Evolutionary conservation across 1,140 invertebrate genomes (phyloP).

Genomic region (Choristoneura fumiferana): DNA sequence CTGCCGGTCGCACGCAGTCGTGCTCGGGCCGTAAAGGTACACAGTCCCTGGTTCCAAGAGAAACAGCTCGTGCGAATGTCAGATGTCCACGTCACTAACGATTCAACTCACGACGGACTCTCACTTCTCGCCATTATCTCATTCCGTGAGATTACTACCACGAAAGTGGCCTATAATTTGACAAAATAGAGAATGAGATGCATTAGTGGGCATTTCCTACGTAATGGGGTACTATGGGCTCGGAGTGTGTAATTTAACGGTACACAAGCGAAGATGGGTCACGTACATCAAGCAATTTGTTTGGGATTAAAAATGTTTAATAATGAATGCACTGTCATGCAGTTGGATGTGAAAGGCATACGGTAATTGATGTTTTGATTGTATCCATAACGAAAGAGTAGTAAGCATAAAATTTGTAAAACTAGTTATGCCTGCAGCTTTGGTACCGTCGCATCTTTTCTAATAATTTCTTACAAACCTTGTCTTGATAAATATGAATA

Average conservation of each 20-base stretch:
- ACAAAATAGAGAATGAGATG: constrained; percentile 75
- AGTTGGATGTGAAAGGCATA: neutral
- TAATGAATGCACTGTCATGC: constrained; percentile 5
- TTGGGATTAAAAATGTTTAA: constrained; percentile 19
- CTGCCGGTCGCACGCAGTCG: too few relatives aligned
- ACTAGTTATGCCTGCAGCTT: too few relatives aligned
- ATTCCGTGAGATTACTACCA: constrained; percentile 58
- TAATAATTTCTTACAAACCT: too few relatives aligned
- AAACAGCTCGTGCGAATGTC: constrained; percentile 36
- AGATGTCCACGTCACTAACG: constrained; percentile 41
- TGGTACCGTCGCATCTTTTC: too few relatives aligned
- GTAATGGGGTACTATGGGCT: constrained; percentile 57
- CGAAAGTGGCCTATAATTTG: constrained; percentile 65
- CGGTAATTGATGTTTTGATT: too few relatives aligned
- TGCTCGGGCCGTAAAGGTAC: too few relatives aligned
- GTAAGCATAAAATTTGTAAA: too few relatives aligned
- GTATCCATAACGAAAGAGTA: too few relatives aligned
- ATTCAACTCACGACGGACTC: constrained; percentile 43
- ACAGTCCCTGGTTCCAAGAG: neutral
- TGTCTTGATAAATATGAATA: too few relatives aligned
- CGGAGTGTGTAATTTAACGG: constrained; percentile 65
- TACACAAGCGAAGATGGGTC: constrained; percentile 51
- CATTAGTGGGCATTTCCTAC: constrained; percentile 69
- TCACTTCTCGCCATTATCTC: constrained; percentile 59
- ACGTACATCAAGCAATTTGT: constrained; percentile 10